Base-by-base conservation (phyloP, 2,113 vertebrate species). In the Seriola aureovittata region DNA sequence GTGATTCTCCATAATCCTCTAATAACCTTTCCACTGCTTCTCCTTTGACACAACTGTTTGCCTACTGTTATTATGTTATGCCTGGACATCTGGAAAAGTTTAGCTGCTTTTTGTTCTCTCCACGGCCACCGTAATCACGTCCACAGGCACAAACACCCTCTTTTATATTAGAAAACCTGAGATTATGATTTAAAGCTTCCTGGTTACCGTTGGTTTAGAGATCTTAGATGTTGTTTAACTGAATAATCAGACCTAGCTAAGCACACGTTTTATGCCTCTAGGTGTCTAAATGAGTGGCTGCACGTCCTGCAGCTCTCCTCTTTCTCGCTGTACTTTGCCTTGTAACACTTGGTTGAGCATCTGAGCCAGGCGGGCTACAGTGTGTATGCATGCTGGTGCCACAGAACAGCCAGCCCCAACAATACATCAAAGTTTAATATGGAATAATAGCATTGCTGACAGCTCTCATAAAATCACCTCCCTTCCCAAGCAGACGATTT, bases 71-170 rank as follows among this genome's bases (percentile, higher is more conserved):
- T 83, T 74, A 83, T 85, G 80, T 92, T 94, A 92, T 91, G 80
- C 72, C 90, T 85, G 73, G 65, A 94, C 95, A 94, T 95, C 93
- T 95, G 95, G 94, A 95, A 95, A 91, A 84, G 89, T 92, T 92
- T 91, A 84, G 54, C 70, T 78, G 75, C 80, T 89, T 93, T 93
- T 59, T 92, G 77, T 93, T 92, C 87, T 91, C 88, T 81, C 69
- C 60, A 38, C 38, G 23, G 70, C 85, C 81, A 19, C 85, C 80
- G 23, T 91, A 93, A 94, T 94, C 91, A 89, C 68, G 73, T 87
- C 85, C 74, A 80, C 83, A 62, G 88, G 67, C 85, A 82, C 78
- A 92, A 90, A 92, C 89, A 93, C 89, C 90, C 91, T 90, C 80
- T 91, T 29, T 91, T 76, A 87, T 89, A 84, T 92, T 89, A 90